Conservation (phyloP, 2,113 vertebrate species). For the Vulpes ferrilata region DNA sequence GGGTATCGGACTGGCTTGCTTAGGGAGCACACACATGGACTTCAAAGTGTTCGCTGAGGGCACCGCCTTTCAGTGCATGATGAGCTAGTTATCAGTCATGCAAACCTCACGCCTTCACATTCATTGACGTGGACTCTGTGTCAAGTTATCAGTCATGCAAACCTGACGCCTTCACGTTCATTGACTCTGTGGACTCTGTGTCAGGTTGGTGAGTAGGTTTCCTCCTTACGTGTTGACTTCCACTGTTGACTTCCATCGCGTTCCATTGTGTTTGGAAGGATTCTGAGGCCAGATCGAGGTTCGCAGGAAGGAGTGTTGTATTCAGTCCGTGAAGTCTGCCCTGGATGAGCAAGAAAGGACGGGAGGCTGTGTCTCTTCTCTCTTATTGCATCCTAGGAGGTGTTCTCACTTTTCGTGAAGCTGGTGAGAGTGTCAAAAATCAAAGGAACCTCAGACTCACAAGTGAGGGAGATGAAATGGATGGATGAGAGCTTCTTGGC, state of each 20-base stretch:
- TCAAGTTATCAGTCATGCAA: background rate
- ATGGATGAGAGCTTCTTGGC: background rate
- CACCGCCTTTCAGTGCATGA: accelerated
- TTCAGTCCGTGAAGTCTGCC: background rate
- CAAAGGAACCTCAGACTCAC: background rate
- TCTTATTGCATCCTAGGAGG: accelerated
- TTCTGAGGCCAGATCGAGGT: background rate
- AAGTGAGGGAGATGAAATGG: background rate
- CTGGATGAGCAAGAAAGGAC: background rate
- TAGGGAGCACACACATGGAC: background rate
- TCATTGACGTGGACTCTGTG: background rate
- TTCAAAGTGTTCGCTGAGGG: background rate
- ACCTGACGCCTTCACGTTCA: background rate
- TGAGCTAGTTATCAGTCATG: too few species aligned
- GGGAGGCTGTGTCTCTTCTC: background rate
- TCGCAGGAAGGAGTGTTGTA: background rate
- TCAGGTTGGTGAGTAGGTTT: background rate
- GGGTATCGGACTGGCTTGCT: background rate
- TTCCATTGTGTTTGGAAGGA: background rate
- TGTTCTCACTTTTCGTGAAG: background rate
- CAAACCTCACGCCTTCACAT: background rate
- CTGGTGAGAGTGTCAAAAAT: background rate
- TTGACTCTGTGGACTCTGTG: background rate
- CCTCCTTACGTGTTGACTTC: background rate
- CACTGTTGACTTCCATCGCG: background rate